Base-by-base conservation (phyloP, 2,113 vertebrate species). In the Galbula dea region DNA sequence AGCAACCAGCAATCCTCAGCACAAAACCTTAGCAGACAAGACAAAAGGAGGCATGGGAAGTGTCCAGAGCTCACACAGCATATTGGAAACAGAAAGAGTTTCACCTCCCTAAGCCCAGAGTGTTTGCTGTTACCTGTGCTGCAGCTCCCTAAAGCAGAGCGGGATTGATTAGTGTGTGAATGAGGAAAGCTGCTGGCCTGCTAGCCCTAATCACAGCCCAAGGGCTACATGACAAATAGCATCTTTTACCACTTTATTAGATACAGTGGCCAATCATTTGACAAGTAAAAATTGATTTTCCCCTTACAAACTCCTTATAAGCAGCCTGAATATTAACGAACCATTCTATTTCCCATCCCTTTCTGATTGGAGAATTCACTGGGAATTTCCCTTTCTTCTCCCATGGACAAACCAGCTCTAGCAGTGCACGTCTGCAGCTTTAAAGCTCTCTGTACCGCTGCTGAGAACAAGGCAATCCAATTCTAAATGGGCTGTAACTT, bases 211-310 rank as follows among this genome's bases (percentile, higher is more conserved):
- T 66, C 61, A 57, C 69, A 89, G 55, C 43, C 49, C 41, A 45
- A 66, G 32, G 61, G 84, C 77, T 71, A 36, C 54, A 37, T 74
- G 65, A 71, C 48, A 75, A 84, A 87, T 20, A 63, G 12, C 36
- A 78, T 37, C 43, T 78, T 81, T 74, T 37, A 79, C 39, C 23
- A 46, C 52, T 75, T 75, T 41, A 51, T 74, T 49, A 83, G 79
- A 82, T 20, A 73, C 69, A 68, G 39, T 43, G 37, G n/a, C 27
- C 54, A 80, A 45, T 49, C 83, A 66, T 66, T 77, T 79, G 83
- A 90, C 87, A 69, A 76, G 52, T 67, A 67, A 89, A 94, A 91
- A 75, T 67, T 66, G 7, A 49, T 85, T 75, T 90, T 77, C 15
- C 34, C 36, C 27, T 61, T 52, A 55, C n/a, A 90, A 62, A 57